Evolutionary conservation across 2,888 invertebrate genomes (phyloP).

Genomic region (Cephus nigrinus): DNA sequence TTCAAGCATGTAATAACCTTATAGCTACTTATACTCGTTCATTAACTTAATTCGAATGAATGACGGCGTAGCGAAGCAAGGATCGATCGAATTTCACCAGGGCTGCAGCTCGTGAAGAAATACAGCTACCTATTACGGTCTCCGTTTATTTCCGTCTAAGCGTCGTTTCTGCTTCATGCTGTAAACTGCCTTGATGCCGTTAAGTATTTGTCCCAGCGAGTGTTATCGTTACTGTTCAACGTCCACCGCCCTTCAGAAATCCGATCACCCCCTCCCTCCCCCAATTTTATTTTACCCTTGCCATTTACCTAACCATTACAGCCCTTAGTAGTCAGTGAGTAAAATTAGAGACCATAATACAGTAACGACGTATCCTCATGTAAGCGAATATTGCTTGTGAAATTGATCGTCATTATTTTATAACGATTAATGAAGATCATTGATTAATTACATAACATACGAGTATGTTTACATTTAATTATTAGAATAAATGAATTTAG

Average conservation of each 20-base stretch:
- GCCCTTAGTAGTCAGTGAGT: neutral
- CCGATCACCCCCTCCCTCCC: accelerated
- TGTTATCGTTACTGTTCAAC: neutral
- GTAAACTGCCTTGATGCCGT: neutral
- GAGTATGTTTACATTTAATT: neutral
- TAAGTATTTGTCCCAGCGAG: neutral
- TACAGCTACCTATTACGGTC: neutral
- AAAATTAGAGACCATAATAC: neutral
- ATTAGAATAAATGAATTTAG: neutral
- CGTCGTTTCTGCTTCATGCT: neutral
- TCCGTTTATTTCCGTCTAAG: neutral
- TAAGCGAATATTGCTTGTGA: neutral
- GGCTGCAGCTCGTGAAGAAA: neutral
- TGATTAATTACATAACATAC: neutral
- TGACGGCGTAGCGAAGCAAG: neutral
- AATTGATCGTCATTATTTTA: neutral
- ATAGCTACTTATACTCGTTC: neutral
- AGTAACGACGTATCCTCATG: neutral
- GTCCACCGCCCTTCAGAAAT: neutral
- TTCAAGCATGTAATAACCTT: neutral
- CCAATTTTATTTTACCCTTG: neutral
- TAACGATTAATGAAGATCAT: neutral
- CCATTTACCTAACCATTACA: neutral
- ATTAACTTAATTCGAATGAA: neutral
- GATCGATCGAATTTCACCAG: neutral